A percentile compares a stretch with the other conserved stretches of the same genome.
phyloP scores from a whole-genome alignment of 2,797 vertebrate genomes.

The Aplochiton taeniatus region DNA sequence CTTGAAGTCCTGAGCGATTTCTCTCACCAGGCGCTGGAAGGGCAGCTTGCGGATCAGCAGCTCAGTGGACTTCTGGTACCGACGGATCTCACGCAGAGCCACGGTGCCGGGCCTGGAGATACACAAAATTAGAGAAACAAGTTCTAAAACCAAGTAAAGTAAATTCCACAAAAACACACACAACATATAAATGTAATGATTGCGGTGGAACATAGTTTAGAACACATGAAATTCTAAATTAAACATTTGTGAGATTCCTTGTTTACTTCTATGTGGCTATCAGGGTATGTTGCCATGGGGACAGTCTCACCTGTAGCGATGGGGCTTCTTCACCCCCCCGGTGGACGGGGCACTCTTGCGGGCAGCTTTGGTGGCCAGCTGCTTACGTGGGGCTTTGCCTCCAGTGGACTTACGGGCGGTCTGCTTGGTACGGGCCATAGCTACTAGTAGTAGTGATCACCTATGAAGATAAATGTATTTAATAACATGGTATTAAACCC shows the following conservation, averaged over 20 bases:
- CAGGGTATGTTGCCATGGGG: not conserved
- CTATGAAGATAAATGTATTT: constrained; percentile 42
- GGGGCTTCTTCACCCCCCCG: constrained; percentile 84
- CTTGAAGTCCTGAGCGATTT: constrained; percentile 86
- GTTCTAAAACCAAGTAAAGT: no score
- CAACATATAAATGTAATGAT: no score
- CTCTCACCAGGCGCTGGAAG: constrained; percentile 84
- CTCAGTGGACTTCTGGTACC: constrained; percentile 85
- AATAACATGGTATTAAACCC: constrained; percentile 17
- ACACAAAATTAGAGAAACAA: constrained; percentile 43
- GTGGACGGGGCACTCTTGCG: constrained; percentile 84
- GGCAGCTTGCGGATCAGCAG: constrained; percentile 83
- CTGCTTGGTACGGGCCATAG: constrained; percentile 83
- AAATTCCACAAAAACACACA: no score
- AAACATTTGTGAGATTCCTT: no score
- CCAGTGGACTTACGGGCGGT: constrained; percentile 84
- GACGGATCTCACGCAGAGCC: constrained; percentile 83
- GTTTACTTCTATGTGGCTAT: no score
- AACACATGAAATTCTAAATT: not conserved
- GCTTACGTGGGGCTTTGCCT: constrained; percentile 82
- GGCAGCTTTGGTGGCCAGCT: constrained; percentile 82
- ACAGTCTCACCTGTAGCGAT: constrained; percentile 77
- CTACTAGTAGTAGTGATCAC: constrained; percentile 43
- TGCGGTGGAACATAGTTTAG: constrained; percentile 18
- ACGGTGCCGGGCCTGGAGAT: constrained; percentile 78